Evolutionary conservation across 2,113 vertebrate species (phyloP).

Genomic region (Engraulis encrasicolus): DNA sequence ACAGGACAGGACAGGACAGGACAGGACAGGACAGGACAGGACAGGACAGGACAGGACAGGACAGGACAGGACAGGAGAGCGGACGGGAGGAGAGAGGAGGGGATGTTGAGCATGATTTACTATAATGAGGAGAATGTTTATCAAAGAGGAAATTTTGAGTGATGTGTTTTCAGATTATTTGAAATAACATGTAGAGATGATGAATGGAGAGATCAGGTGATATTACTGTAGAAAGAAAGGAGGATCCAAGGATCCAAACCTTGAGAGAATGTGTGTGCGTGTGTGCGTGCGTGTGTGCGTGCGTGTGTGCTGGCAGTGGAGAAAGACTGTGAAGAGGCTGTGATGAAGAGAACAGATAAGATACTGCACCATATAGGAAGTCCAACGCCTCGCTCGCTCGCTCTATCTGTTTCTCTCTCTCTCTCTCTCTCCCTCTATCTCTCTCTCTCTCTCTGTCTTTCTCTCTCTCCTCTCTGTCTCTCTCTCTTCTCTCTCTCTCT

Average conservation of each 20-base stretch:
- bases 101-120: not conserved
- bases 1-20: too few relatives aligned
- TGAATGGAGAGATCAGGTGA: not conserved
- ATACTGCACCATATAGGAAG: not conserved
- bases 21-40: too few relatives aligned
- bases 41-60: too few relatives aligned
- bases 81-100: conserved; percentile 39
- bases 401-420: too few relatives aligned
- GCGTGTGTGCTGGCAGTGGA: not conserved
- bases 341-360: not conserved
- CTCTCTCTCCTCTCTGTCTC: too few relatives aligned
- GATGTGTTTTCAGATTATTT: not conserved
- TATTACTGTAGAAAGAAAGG: not conserved
- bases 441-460: too few relatives aligned
- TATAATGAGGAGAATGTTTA: too few relatives aligned
- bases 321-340: not conserved
- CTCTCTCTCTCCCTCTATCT: too few relatives aligned
- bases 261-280: not conserved
- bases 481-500: too few relatives aligned
- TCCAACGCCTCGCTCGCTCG: too few relatives aligned
- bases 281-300: too few relatives aligned
- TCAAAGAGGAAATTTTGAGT: not conserved
- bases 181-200: not conserved
- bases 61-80: too few relatives aligned
- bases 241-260: not conserved